Conservation (phyloP, 2,113 vertebrate species). For the Tinamus guttatus region DNA sequence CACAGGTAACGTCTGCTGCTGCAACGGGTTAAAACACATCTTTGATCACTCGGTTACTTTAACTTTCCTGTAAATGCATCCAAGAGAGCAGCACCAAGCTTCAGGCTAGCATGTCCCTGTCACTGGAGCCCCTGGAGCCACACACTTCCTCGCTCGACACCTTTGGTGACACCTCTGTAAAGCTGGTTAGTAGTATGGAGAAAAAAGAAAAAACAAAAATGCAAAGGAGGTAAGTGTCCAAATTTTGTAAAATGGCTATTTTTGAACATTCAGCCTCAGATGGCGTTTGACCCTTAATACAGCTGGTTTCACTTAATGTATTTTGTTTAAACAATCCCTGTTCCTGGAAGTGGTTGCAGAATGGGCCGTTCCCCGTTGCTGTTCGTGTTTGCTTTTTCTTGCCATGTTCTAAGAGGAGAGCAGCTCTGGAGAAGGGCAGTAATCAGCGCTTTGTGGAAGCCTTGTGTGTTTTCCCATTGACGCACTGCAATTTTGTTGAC, state of each 20-base stretch:
- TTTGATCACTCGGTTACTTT: neutral
- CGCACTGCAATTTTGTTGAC: neutral
- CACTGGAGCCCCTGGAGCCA: neutral
- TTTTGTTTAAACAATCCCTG: constrained; percentile 78
- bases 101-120: neutral
- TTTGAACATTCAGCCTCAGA: constrained; percentile 60
- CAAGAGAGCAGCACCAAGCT: neutral
- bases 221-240: neutral
- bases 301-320: constrained; percentile 81
- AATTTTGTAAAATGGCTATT: constrained; percentile 16
- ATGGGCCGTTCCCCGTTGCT: constrained; percentile 70
- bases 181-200: neutral
- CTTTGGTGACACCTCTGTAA: neutral
- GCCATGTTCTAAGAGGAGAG: constrained; percentile 33
- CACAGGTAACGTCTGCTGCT: neutral
- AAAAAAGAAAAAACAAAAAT: neutral
- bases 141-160: neutral
- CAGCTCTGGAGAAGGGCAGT: neutral
- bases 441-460: neutral
- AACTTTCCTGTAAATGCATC: neutral
- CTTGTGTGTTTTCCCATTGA: neutral
- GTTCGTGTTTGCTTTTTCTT: constrained; percentile 69
- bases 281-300: constrained; percentile 65
- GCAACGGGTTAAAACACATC: neutral
- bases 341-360: constrained; percentile 80